These are phyloP conservation scores for Catagonus wagneri DNA, from an alignment of 2,113 vertebrate species.

Conservation along the genomic window DNA sequence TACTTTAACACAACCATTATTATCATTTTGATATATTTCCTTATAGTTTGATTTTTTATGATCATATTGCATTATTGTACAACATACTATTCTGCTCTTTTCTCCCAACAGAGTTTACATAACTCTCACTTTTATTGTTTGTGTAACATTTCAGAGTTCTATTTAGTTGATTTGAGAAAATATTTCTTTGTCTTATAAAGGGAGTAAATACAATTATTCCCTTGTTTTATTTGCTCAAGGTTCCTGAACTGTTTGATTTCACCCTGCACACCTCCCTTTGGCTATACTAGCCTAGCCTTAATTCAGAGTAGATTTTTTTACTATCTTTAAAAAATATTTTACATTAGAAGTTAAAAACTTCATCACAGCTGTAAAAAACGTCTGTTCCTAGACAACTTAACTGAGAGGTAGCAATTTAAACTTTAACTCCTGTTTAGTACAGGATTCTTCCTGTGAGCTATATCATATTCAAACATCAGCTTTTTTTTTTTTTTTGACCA, in stretches of 20 bases:
- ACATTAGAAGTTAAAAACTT: not conserved
- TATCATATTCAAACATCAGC: not conserved
- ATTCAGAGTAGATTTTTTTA: not conserved
- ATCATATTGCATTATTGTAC: not conserved
- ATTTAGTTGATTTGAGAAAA: not conserved
- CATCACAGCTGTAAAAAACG: not conserved
- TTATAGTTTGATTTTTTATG: not conserved
- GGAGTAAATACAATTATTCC: not conserved
- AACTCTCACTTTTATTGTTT: not conserved
- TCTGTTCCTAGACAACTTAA: not conserved
- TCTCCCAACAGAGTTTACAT: not conserved
- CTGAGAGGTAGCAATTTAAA: not conserved
- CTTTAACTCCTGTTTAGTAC: not conserved
- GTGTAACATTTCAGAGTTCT: not conserved
- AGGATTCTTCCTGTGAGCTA: not conserved
- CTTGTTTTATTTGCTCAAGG: not conserved
- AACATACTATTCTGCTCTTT: not conserved
- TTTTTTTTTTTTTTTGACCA: conserved; percentile 17
- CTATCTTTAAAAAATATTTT: not conserved
- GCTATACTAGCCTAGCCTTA: not conserved
- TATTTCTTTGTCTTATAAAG: not conserved
- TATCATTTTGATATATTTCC: not conserved
- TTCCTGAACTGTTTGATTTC: not conserved
- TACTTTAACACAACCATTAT: not conserved
- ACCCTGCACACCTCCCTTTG: not conserved